A percentile compares a stretch with the other conserved stretches of the same genome.
Conservation (phyloP, 2,888 invertebrate genomes). For the Octonoba sinensis region DNA sequence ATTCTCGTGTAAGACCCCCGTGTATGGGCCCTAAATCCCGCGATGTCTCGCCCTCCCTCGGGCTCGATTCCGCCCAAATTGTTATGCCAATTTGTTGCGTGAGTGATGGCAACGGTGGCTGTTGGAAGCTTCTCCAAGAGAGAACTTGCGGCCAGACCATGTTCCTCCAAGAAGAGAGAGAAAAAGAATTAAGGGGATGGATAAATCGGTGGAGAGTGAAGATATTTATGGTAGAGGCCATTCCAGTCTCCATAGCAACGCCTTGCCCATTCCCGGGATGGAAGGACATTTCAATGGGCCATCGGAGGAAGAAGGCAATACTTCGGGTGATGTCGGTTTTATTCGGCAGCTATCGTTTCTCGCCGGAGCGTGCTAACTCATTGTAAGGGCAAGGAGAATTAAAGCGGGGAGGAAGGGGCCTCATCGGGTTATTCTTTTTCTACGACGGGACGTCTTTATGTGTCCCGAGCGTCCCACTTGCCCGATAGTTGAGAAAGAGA, state of each 20-base stretch:
- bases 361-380: slow-evolving; percentile 43
- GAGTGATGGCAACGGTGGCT: slow-evolving; percentile 45
- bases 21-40: slow-evolving; percentile 54
- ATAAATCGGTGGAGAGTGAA: slow-evolving; percentile 9
- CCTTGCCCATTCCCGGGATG: slow-evolving; percentile 27
- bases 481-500: slow-evolving; percentile 18
- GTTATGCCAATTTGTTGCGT: slow-evolving; percentile 64
- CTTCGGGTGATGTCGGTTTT: slow-evolving; percentile 49
- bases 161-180: slow-evolving; percentile 22
- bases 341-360: slow-evolving; percentile 37
- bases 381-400: slow-evolving; percentile 43
- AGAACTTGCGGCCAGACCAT: slow-evolving; percentile 56
- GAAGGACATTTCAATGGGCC: slow-evolving; percentile 50
- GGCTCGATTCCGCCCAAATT: slow-evolving; percentile 62
- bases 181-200: no score
- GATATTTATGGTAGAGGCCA: slow-evolving; percentile 58
- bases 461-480: slow-evolving; percentile 54
- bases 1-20: slow-evolving; percentile 55
- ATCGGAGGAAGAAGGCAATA: slow-evolving; percentile 28
- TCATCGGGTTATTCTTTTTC: slow-evolving; percentile 8
- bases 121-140: slow-evolving; percentile 6
- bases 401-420: slow-evolving; percentile 1
- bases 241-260: slow-evolving; percentile 57
- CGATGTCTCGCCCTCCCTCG: slow-evolving; percentile 55
- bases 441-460: slow-evolving; percentile 48